A percentile compares a stretch with the other conserved stretches of the same genome.
These are phyloP conservation scores for Psittacus erithacus DNA, from an alignment of 2,113 vertebrate species.

Conservation along the genomic window DNA sequence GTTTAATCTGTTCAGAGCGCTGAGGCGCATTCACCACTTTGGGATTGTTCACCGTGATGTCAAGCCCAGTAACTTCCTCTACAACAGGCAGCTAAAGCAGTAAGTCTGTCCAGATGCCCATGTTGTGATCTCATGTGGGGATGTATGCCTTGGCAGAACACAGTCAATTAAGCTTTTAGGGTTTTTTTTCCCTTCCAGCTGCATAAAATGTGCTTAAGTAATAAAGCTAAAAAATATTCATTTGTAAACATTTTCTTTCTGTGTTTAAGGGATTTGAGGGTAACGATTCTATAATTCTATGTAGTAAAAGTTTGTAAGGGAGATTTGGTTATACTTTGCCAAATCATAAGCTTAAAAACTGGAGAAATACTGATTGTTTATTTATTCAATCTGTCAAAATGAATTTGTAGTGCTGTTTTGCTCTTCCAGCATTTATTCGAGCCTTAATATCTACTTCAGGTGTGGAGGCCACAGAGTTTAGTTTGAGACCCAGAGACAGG, in stretches of 20 bases:
- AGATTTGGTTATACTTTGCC: background rate
- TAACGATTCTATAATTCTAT: background rate
- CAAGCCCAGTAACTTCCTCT: conserved; percentile 90
- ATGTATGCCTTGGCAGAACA: conserved; percentile 68
- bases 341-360: background rate
- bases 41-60: conserved; percentile 98
- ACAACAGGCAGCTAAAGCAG: conserved; percentile 86
- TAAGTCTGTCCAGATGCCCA: conserved; percentile 72
- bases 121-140: conserved; percentile 36
- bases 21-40: conserved; percentile 93
- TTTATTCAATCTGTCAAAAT: background rate
- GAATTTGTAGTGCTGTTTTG: background rate
- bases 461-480: background rate
- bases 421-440: background rate
- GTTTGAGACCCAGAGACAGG: background rate
- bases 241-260: background rate
- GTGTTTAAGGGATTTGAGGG: background rate
- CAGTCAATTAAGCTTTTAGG: background rate
- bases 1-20: conserved; percentile 90
- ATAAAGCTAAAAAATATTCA: background rate
- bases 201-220: conserved; percentile 32
- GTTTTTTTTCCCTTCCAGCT: conserved; percentile 37
- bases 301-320: background rate
- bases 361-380: background rate
- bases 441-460: background rate